Conservation (phyloP, 2,888 invertebrate genomes). For the Macrophya alboannulata region DNA sequence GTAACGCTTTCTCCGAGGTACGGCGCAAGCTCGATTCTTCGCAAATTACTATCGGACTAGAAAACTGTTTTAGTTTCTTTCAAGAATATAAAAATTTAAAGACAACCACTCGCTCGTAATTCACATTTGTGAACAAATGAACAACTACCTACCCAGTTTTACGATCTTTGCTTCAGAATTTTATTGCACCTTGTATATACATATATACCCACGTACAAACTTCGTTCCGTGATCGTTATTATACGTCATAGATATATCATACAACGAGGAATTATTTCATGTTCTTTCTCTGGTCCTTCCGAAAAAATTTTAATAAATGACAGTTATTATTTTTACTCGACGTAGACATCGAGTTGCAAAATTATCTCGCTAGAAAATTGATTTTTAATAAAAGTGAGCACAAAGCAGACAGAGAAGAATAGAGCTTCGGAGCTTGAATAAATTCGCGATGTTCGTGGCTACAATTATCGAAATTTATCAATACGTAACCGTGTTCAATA, state of each 20-base stretch:
- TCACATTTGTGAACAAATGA: conserved; percentile 12
- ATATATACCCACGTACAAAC: background rate
- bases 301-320: background rate
- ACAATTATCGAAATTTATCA: too few species aligned
- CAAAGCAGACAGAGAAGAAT: background rate
- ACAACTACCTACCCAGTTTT: background rate
- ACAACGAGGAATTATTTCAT: background rate
- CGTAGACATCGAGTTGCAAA: background rate
- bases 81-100: conserved; percentile 25
- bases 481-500: too few species aligned
- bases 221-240: background rate
- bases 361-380: background rate
- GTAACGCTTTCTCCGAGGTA: background rate
- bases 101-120: conserved; percentile 37
- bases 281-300: background rate
- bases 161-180: conserved; percentile 41
- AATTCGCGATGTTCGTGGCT: too few species aligned
- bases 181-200: background rate
- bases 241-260: background rate
- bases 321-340: background rate
- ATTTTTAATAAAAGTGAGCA: background rate
- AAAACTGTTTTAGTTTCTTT: conserved; percentile 4
- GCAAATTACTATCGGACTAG: conserved; percentile 12
- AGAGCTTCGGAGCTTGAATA: background rate
- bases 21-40: conserved; percentile 32